Evolutionary conservation across 1,140 invertebrate species (phyloP), one percentile per base, ranked within the genome.

Genomic region (Ceratitis capitata): DNA sequence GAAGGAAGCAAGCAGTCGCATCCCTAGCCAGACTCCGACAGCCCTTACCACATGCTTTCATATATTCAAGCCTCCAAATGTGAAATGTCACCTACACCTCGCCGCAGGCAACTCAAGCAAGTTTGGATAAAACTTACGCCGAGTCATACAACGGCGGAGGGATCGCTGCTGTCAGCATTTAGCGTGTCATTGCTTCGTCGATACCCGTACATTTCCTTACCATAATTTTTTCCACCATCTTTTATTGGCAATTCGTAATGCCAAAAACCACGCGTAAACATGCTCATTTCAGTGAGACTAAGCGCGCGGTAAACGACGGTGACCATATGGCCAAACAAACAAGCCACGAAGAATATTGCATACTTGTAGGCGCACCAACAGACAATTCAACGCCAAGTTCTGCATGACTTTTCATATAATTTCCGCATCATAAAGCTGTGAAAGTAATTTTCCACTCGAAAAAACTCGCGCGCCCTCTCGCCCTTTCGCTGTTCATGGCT

Each of bases 401-500:
- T 45, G 69, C 85, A 82, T 86, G 85, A 86, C 84, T 91, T 91
- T 91, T 91, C 89, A 91, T 91, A 91, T 91, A 91, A 91, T 91
- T 91, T 91, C 90, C 90, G 90, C 90, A 91, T 91, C 90, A 91
- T 91, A 91, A 91, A 91, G 88, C 90, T 91, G 89, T 88, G 88
- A 91, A 91, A 91, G 90, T 91, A 91, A 91, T 91, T 91, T 91
- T 91, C 90, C 89, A 91, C 90, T 91, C 89, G 90, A 91, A 91
- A 89, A 82, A 82, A 82, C 19, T 53, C 51, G 51, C 51, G 45
- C 45, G 12, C 32, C 35, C 69, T 78, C 39, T 23, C 32, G 39
- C 35, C 19, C n/a, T 0, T 26, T 26, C 23, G 29, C 2, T 61
- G n/a, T 10, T 32, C 12, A 64, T 6, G 19, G 69, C 35, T n/a